Percentiles rank a stretch among this genome's conserved stretches.
These are phyloP conservation scores for Alviniconcha marisindica DNA, from an alignment of 1,140 invertebrate species.

Conservation along the genomic window DNA sequence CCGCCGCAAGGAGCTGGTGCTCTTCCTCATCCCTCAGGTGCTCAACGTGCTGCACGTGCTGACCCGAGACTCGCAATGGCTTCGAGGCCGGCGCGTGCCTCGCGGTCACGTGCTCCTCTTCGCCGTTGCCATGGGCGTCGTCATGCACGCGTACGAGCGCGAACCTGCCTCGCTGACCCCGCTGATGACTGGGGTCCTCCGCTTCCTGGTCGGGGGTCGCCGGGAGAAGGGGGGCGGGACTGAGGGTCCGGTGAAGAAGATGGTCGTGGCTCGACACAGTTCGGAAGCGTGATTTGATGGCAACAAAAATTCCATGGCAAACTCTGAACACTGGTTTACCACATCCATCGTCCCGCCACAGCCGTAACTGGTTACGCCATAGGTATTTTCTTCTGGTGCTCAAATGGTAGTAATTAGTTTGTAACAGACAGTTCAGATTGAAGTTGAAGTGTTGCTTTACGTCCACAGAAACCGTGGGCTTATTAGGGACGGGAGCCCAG, in stretches of 20 bases:
- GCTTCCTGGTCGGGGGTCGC: slow-evolving; percentile 59
- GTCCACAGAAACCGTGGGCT: too few relatives aligned
- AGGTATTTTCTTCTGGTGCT: too few relatives aligned
- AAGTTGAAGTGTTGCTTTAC: too few relatives aligned
- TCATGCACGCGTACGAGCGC: slow-evolving; percentile 71
- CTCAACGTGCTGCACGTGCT: slow-evolving; percentile 58
- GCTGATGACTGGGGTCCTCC: slow-evolving; percentile 61
- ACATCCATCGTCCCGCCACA: too few relatives aligned
- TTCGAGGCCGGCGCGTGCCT: slow-evolving; percentile 32
- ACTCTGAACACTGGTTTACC: too few relatives aligned
- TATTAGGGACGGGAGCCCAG: too few relatives aligned
- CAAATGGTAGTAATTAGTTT: too few relatives aligned
- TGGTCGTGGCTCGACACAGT: neutral
- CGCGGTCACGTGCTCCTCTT: slow-evolving; percentile 58
- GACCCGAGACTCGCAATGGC: slow-evolving; percentile 27
- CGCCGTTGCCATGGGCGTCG: slow-evolving; percentile 61
- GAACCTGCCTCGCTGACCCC: slow-evolving; percentile 63
- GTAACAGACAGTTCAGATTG: too few relatives aligned
- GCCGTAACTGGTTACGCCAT: too few relatives aligned
- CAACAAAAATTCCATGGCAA: neutral
- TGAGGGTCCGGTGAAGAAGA: neutral
- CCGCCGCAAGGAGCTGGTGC: slow-evolving; percentile 61
- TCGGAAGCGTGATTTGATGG: neutral
- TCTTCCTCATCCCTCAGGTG: slow-evolving; percentile 66
- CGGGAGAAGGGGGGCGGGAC: slow-evolving; percentile 7